A percentile compares a stretch with the other conserved stretches of the same genome.
Evolutionary conservation across 2,113 vertebrate species (phyloP).

Genomic region (Dolichallabes microphthalmus): DNA sequence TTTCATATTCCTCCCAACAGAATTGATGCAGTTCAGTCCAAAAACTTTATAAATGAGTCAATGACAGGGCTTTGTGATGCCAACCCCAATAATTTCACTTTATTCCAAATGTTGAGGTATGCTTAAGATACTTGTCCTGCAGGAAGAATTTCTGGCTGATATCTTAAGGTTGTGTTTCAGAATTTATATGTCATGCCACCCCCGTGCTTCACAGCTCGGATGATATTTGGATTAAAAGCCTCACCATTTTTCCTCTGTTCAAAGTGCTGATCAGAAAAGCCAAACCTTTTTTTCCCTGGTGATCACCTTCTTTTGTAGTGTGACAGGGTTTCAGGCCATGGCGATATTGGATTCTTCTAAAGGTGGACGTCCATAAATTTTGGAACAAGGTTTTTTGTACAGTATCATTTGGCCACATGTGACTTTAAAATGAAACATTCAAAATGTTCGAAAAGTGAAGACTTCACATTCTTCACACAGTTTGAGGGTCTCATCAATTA

Average conservation of each 20-base stretch:
- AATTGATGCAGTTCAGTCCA: no score
- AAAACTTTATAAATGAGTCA: not conserved
- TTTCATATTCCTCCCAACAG: no score
- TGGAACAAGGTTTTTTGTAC: no score
- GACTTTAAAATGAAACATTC: no score
- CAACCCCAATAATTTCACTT: not conserved
- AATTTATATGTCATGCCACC: not conserved
- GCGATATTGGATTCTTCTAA: not conserved
- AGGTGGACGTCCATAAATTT: not conserved
- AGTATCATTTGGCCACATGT: no score
- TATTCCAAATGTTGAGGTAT: not conserved
- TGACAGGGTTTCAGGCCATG: not conserved
- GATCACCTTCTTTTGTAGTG: not conserved
- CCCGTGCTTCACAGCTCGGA: not conserved
- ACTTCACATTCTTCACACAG: no score
- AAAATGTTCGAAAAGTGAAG: no score
- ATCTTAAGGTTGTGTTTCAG: not conserved
- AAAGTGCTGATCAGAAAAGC: not conserved
- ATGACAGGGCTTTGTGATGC: not conserved
- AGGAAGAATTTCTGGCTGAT: not conserved
- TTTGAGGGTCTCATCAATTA: no score
- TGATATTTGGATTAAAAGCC: not conserved
- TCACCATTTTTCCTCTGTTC: not conserved
- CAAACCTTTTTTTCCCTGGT: not conserved
- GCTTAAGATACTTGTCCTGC: not conserved